Base-by-base conservation (phyloP, 2,888 invertebrate genomes). In the Drosophila maculinotata region DNA sequence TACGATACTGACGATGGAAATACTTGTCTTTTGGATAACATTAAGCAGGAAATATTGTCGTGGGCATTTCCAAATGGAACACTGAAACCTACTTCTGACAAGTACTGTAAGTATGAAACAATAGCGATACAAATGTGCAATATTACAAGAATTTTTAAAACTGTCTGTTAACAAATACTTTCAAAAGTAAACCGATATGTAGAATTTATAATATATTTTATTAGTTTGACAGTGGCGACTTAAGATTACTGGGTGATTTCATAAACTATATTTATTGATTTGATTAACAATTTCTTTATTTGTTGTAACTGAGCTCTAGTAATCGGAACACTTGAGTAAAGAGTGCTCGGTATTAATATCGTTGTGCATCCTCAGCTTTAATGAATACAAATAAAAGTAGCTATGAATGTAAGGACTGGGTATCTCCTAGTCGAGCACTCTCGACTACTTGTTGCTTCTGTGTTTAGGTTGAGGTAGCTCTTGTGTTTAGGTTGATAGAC, bases 61-160 rank as follows among this genome's bases (percentile, higher is more conserved):
- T 91, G 91, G 91, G 65, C 79, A 2, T 59, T 67, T 69, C 45
- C 70, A 0, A 91, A 91, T 83, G 91, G 91, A 28, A 89, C 87
- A 8, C 65, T 90, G 1, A 77, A 42, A 41, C 23, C 28, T 3
- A 1, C 26, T 12, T 52, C 7, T 23, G 23, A 51, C 6, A 69
- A 66, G 41, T 64, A 47, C 23, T 54, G 85, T 84, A 51, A 70
- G 58, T 59, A 41, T 3, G 1, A 28, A 38, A 38, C 9, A 6
- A 20, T n/a, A 17, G 12, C n/a, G 9, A 5, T 9, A 26, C 26
- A 20, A 20, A 20, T 20, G 2, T 42, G 10, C 7, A 28, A n/a
- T 10, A n/a, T 5, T n/a, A 1, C 10, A 36, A 36, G 7, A n/a
- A 7, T 7, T 17, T 17, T 3, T 10, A 17, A 6, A 10, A 26